Base-by-base conservation (phyloP, 2,888 invertebrate species). In the Linnaemya tessellans region DNA sequence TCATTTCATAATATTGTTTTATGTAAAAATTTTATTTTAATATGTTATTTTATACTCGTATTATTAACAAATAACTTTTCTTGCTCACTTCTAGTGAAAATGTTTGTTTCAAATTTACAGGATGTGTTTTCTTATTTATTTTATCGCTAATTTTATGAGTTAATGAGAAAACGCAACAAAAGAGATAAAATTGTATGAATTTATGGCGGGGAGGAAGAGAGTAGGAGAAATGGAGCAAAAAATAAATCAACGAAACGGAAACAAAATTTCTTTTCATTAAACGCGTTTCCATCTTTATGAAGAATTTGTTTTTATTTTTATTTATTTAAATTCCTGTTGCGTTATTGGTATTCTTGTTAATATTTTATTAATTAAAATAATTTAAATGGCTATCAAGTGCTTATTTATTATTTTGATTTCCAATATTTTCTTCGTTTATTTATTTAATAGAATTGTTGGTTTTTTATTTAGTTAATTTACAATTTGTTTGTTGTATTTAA, bases 351-450 rank as follows among this genome's bases (percentile, higher is more conserved):
- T 65, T 60, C 25, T 80, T 67, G 15, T 67, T 25, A 20, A 41
- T 60, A 38, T 41, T 74, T 71, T 56, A 64, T 74, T 70, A 79
- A 77, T 51, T 64, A 80, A 70, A 64, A 68, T 71, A 8, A 60
- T 75, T 79, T 58, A 41, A 65, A 73, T 75, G 51, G 49, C 62
- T 74, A 49, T 65, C 60, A 70, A 74, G 67, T 71, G 67, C 60
- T 67, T 73, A 43, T 62, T 46, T 74, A 62, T 77, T 79, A 46
- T 74, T 73, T 86, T 77, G 73, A 70, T 71, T 84, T 82, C 25
- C 73, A 71, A 71, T 81, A 41, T 20, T 65, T 82, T 41, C 25
- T 65, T 68, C 20, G 35, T 25, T 73, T 80, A 70, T 73, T 74
- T 70, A 41, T 43, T 79, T 43, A 74, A 71, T 71, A 75, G 54